Base-by-base conservation (phyloP, 2,797 vertebrate genomes). In the Helicolenus hilgendorfi region DNA sequence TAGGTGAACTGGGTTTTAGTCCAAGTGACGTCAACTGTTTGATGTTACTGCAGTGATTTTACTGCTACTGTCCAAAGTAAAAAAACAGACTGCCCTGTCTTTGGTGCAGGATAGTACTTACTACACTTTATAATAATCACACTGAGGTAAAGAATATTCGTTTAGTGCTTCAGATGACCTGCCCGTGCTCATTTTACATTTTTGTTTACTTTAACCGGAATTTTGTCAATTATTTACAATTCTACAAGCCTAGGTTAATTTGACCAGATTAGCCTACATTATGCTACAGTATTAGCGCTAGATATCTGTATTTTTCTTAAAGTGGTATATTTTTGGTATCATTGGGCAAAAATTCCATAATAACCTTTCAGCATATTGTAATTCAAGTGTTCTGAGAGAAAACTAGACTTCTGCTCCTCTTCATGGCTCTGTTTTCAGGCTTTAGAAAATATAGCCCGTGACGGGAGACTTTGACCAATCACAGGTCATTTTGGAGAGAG, bases 1-100 rank as follows among this genome's bases (percentile, higher is more conserved):
- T 27, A 60, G 81, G 14, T 68, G 56, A 35, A 49, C 59, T 84
- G 72, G 60, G 74, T 83, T 71, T 63, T 31, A 33, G 41, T 83
- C 33, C 83, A 68, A 56, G 22, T 65, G 9, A 6, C 26, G 29
- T 79, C 24, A 58, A 41, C 58, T 62, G 55, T 65, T 85, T 64
- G 22, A 73, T 77, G n/a, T 69, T 11, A 31, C 56, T 71, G 68
- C 45, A 49, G 29, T 31, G 64, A 72, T 75, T 79, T 64, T 33
- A 35, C 29, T 67, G 76, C 62, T 53, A 38, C 72, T 84, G 63
- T 79, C 26, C 63, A 33, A 7, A 69, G 41, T 72, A 10, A 83
- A 35, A 38, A 10, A 33, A 8, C 8, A 24, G 26, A 36, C 29
- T n/a, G 18, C 24, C 13, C 4, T 55, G n/a, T 22, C 8, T 55